Evolutionary conservation across 2,797 vertebrate genomes (phyloP).

Genomic region (Chrysocyon brachyurus): DNA sequence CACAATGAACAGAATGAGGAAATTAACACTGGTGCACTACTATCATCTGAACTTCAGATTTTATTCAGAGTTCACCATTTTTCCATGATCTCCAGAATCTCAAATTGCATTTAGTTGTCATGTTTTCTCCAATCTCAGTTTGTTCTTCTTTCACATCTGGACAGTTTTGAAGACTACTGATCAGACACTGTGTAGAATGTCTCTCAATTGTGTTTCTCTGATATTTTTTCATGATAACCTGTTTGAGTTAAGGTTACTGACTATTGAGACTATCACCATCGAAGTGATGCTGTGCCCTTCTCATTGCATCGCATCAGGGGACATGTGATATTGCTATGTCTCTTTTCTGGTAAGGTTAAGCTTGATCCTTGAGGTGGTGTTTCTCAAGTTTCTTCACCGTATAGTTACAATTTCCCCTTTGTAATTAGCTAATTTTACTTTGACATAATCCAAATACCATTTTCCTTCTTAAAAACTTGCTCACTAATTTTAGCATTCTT

Average conservation of each 20-base stretch:
- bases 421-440: background rate
- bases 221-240: background rate
- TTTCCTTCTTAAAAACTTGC: background rate
- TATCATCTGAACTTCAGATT: background rate
- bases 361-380: background rate
- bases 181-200: background rate
- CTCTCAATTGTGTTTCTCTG: background rate
- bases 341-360: background rate
- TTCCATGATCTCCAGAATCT: background rate
- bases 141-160: background rate
- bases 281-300: background rate
- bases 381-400: background rate
- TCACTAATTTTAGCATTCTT: background rate
- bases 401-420: background rate
- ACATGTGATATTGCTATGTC: rapidly evolving
- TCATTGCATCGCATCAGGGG: rapidly evolving
- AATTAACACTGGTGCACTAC: no score
- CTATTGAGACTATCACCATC: background rate
- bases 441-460: background rate
- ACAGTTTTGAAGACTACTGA: background rate
- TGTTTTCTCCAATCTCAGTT: background rate
- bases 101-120: background rate
- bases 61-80: background rate
- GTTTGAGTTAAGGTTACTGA: background rate
- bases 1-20: background rate